These are phyloP conservation scores for Hydroisotoma schaefferi DNA, from an alignment of 2,888 invertebrate species.

Conservation along the genomic window DNA sequence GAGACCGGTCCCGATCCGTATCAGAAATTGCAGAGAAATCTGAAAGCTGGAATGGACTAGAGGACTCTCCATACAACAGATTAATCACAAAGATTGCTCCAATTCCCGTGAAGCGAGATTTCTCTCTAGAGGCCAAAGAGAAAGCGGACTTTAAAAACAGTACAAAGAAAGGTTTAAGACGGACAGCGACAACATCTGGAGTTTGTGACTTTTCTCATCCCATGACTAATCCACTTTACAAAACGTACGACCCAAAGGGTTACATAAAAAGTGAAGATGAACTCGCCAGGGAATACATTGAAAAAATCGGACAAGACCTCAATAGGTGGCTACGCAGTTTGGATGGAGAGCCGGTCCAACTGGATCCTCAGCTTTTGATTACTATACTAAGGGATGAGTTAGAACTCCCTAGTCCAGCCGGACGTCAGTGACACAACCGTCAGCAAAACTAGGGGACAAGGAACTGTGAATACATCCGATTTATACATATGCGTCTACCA, in stretches of 20 bases:
- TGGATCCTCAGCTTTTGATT: constrained; percentile 5
- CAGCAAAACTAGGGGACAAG: no score
- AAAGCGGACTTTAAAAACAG: background rate
- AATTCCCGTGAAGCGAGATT: background rate
- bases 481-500: no score
- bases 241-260: constrained; percentile 34
- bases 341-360: constrained; percentile 5
- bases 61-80: background rate
- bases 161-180: background rate
- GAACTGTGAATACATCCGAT: no score
- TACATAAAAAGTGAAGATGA: constrained; percentile 40
- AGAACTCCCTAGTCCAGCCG: constrained; percentile 7
- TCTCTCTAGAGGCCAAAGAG: background rate
- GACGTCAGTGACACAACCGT: constrained; percentile 2
- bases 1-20: constrained; percentile 4
- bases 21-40: constrained; percentile 3
- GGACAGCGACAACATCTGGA: background rate
- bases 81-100: background rate
- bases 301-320: constrained; percentile 29
- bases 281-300: constrained; percentile 29
- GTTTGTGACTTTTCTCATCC: constrained; percentile 13
- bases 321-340: constrained; percentile 31
- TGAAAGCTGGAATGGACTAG: background rate
- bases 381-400: constrained; percentile 8
- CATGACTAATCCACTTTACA: constrained; percentile 41